phyloP scores from a whole-genome alignment of 2,888 invertebrate genomes.

The Smittia aterrima region DNA sequence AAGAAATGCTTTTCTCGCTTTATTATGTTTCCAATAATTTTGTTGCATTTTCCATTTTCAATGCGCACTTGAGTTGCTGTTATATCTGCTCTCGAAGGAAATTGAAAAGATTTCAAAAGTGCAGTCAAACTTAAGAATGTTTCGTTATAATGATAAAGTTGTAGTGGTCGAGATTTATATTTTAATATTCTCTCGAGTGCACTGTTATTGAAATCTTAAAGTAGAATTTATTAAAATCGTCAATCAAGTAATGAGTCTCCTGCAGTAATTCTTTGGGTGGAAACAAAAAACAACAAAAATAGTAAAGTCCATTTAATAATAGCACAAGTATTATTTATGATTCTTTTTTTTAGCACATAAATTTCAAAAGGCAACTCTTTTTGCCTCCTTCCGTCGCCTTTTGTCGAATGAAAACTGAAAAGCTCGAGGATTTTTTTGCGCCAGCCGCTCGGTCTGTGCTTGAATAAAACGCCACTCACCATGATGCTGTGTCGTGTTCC shows the following conservation, averaged over 20 bases:
- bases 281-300: too few species aligned
- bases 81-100: neutral
- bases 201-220: too few species aligned
- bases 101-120: neutral
- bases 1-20: neutral
- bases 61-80: neutral
- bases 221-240: too few species aligned
- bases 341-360: constrained; percentile 24
- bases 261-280: too few species aligned
- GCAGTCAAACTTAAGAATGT: too few species aligned
- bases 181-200: too few species aligned
- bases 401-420: constrained; percentile 1
- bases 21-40: neutral
- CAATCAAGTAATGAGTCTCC: too few species aligned
- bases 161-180: too few species aligned
- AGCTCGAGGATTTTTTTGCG: neutral
- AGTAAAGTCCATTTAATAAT: constrained; percentile 7
- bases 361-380: neutral
- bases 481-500: neutral
- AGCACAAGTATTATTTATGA: constrained; percentile 32
- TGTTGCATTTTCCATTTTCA: neutral
- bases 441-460: neutral
- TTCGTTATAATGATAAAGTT: too few species aligned
- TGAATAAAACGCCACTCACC: constrained; percentile 1
- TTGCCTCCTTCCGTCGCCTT: neutral